Evolutionary conservation across 1,140 invertebrate species (phyloP).

Genomic region (Caenorhabditis latens): DNA sequence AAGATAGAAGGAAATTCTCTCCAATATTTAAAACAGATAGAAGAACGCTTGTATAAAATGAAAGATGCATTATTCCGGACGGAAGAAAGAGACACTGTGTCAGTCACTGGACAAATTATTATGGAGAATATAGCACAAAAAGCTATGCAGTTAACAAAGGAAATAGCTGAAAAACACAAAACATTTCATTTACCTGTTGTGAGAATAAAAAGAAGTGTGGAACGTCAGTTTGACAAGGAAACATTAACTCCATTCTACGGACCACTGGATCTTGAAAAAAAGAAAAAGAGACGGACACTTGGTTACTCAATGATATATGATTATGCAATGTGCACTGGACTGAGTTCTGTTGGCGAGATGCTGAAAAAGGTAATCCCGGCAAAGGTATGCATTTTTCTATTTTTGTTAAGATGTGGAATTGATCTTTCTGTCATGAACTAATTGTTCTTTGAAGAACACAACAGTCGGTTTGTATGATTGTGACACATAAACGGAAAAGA

Average conservation of each 20-base stretch:
- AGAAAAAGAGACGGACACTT: neutral
- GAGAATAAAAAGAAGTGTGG: constrained; percentile 23
- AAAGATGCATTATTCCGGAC: no score
- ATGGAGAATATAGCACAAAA: no score
- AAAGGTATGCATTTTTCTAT: no score
- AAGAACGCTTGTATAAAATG: no score
- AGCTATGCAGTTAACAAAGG: no score
- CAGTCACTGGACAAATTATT: no score
- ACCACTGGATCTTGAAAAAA: neutral
- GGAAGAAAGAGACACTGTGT: no score
- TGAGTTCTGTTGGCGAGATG: neutral
- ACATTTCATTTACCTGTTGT: constrained; percentile 3
- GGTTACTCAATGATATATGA: neutral
- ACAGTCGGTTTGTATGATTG: neutral
- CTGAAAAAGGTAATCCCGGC: constrained; percentile 1
- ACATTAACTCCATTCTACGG: neutral
- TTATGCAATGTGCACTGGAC: constrained; percentile 7
- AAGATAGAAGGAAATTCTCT: no score
- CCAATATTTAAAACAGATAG: no score
- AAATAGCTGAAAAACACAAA: no score
- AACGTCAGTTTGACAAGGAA: constrained; percentile 16
- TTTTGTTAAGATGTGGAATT: neutral
- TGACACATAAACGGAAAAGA: neutral
- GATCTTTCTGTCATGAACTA: constrained; percentile 1
- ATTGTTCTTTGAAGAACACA: neutral